A percentile compares a stretch with the other conserved stretches of the same genome.
Evolutionary conservation across 2,113 vertebrate genomes (phyloP).

Genomic region (Nyctibius bracteatus): DNA sequence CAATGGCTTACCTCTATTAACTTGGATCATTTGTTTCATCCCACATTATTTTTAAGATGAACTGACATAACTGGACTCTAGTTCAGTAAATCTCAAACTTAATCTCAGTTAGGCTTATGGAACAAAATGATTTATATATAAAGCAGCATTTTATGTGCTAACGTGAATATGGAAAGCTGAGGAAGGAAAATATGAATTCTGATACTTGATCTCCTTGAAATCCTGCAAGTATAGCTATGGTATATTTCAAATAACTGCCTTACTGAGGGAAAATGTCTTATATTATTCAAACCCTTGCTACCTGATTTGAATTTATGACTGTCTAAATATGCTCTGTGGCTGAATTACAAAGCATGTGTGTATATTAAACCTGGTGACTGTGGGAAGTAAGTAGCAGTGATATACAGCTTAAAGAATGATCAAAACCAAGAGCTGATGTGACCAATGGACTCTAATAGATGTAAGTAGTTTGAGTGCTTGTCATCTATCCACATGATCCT

Average conservation of each 20-base stretch:
- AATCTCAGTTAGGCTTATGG: neutral
- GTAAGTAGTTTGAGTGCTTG: constrained; percentile 4
- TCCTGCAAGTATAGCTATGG: neutral
- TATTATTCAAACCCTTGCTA: neutral
- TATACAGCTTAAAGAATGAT: neutral
- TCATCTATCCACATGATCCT: constrained; percentile 8
- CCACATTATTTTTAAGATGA: neutral
- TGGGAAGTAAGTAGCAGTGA: neutral
- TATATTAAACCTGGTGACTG: neutral
- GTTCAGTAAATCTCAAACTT: neutral
- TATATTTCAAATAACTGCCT: neutral
- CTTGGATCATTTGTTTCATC: neutral
- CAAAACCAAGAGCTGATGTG: constrained; percentile 26
- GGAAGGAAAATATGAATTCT: neutral
- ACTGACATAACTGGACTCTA: neutral
- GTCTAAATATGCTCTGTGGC: neutral
- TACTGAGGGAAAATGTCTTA: neutral
- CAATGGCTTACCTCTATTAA: neutral
- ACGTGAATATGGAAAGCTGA: neutral
- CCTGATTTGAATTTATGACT: constrained; percentile 24
- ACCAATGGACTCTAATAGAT: neutral
- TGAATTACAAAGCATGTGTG: neutral
- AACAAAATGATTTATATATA: neutral
- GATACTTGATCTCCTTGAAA: constrained; percentile 1
- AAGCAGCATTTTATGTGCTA: neutral